Evolutionary conservation across 2,888 invertebrate genomes (phyloP).

Genomic region (Balanococcus diminutus): DNA sequence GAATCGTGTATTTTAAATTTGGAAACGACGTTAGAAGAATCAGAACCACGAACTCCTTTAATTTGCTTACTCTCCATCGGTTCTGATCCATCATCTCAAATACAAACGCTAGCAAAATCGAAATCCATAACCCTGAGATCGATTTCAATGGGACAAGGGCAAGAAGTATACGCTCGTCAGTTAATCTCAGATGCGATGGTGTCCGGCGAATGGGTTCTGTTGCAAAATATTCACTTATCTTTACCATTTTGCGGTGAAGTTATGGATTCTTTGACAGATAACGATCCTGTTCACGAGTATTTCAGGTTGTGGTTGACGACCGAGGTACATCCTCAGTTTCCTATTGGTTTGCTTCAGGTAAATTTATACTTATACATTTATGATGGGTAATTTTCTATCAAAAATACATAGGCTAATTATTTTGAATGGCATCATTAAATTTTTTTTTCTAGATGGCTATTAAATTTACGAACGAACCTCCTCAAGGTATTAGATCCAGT

Average conservation of each 20-base stretch:
- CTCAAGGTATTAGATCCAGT: conserved; percentile 92
- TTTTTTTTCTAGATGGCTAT: conserved; percentile 82
- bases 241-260: conserved; percentile 91
- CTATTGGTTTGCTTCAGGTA: conserved; percentile 75
- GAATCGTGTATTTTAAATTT: conserved; percentile 91
- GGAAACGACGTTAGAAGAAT: conserved; percentile 88
- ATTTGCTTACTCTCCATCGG: conserved; percentile 93
- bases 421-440: background rate
- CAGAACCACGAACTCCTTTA: conserved; percentile 84
- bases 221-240: conserved; percentile 96
- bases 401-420: background rate
- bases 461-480: conserved; percentile 97
- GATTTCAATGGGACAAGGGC: conserved; percentile 98
- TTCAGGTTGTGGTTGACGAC: conserved; percentile 95
- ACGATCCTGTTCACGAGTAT: conserved; percentile 78
- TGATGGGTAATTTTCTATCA: background rate
- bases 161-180: conserved; percentile 84
- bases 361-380: too few relatives aligned
- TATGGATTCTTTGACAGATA: conserved; percentile 85
- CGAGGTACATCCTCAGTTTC: conserved; percentile 91
- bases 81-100: conserved; percentile 95
- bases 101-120: conserved; percentile 82
- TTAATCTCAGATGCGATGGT: conserved; percentile 75
- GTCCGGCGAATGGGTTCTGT: conserved; percentile 87
- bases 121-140: conserved; percentile 80